Conservation (phyloP, 2,888 invertebrate species). For the Chrysomela aeneicollis region DNA sequence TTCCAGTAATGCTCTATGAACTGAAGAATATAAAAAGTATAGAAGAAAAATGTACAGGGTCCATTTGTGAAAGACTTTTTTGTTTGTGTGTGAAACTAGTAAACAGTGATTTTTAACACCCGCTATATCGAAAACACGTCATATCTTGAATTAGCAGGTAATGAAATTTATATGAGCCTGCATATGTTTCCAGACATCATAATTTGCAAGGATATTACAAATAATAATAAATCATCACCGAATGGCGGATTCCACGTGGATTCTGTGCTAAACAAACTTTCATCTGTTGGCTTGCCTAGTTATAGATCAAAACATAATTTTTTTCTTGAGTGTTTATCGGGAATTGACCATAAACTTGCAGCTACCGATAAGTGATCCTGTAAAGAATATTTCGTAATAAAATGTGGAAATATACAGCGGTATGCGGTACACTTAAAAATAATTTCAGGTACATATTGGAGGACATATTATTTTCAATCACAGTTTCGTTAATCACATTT, state of each 20-base stretch:
- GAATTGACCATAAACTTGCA: not conserved
- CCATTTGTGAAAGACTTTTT: too few species aligned
- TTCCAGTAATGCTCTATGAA: too few species aligned
- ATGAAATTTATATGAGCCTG: not conserved
- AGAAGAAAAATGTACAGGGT: too few species aligned
- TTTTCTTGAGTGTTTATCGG: not conserved
- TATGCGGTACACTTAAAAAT: not conserved
- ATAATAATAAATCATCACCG: conserved; percentile 1
- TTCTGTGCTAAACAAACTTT: not conserved
- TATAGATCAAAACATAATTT: not conserved
- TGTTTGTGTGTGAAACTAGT: too few species aligned
- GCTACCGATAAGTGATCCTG: not conserved
- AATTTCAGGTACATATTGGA: not conserved
- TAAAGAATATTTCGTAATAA: not conserved
- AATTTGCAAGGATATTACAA: not conserved
- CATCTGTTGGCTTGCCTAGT: not conserved
- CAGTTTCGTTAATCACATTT: too few species aligned
- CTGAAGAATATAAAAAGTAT: too few species aligned
- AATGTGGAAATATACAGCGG: not conserved
- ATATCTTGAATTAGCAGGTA: not conserved
- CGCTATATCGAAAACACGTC: conserved; percentile 16
- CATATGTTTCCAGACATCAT: conserved; percentile 8
- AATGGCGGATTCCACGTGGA: not conserved
- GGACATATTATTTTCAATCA: too few species aligned
- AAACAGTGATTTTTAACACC: not conserved